These are phyloP conservation scores for Nomada lathburiana DNA, from an alignment of 2,888 invertebrate genomes.

Conservation along the genomic window DNA sequence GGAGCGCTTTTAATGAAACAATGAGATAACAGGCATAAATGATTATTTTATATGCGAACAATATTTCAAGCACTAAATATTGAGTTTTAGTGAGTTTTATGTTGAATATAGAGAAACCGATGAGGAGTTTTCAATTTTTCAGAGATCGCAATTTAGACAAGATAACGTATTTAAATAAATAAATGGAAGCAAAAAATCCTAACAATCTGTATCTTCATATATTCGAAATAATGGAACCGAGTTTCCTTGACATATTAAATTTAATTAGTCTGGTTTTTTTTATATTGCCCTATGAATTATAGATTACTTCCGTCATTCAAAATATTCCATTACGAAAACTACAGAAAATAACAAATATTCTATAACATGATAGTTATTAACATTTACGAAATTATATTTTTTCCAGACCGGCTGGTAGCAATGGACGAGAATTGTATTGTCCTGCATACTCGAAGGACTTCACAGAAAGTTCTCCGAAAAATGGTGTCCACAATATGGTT, in stretches of 20 bases:
- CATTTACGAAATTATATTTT: background rate
- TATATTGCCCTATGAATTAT: too few species aligned
- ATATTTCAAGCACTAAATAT: background rate
- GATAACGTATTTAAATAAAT: too few species aligned
- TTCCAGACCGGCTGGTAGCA: conserved; percentile 81
- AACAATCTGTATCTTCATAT: too few species aligned
- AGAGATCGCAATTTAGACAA: too few species aligned
- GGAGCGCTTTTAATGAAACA: conserved; percentile 9
- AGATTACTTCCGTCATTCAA: too few species aligned
- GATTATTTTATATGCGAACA: background rate
- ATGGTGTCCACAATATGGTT: conserved; percentile 78
- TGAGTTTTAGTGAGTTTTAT: too few species aligned
- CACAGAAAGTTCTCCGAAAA: conserved; percentile 77
- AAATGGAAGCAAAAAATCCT: too few species aligned
- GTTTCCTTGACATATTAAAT: too few species aligned
- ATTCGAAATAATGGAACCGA: too few species aligned
- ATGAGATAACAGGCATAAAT: background rate
- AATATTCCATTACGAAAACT: background rate
- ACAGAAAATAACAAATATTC: background rate
- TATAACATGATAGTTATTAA: background rate
- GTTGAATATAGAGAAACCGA: too few species aligned
- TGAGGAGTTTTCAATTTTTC: too few species aligned
- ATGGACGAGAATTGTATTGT: conserved; percentile 81
- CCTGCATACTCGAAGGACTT: conserved; percentile 77
- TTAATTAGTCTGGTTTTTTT: too few species aligned